Conservation (phyloP, 2,888 invertebrate species). For the Unio pictorum region DNA sequence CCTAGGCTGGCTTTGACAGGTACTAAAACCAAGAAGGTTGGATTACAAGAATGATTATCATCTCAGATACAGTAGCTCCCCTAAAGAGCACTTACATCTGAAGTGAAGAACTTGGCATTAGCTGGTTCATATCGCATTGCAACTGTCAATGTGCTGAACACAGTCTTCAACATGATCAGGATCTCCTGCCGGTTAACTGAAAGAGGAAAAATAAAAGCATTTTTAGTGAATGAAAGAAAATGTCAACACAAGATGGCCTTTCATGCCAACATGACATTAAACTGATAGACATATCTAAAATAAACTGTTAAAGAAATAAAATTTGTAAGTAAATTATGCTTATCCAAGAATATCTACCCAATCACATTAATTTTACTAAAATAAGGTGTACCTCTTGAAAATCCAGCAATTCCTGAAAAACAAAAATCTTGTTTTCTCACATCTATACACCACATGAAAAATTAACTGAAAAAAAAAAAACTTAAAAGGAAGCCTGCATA, state of each 20-base stretch:
- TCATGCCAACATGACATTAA: not conserved
- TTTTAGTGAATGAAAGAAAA: not conserved
- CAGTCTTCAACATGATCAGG: conserved; percentile 85
- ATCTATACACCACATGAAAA: no score
- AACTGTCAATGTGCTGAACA: conserved; percentile 94
- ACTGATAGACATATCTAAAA: not conserved
- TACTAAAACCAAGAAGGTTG: no score
- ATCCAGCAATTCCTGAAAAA: no score
- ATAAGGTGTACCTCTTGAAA: no score
- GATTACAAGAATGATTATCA: not conserved
- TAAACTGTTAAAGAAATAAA: not conserved
- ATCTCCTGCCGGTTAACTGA: conserved; percentile 76
- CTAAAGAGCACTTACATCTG: conserved; percentile 79
- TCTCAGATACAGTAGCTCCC: not conserved
- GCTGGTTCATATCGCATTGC: conserved; percentile 99
- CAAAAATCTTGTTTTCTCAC: no score
- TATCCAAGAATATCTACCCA: no score
- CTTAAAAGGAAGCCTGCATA: no score
- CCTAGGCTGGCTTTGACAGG: no score
- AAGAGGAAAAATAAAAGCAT: conserved; percentile 22
- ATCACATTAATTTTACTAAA: no score
- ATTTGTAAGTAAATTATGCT: no score
- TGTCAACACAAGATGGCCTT: not conserved
- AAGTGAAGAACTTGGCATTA: conserved; percentile 97
- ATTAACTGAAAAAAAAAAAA: no score